These are phyloP conservation scores for Myripristis murdjan DNA, from an alignment of 2,797 vertebrate genomes.

Conservation along the genomic window DNA sequence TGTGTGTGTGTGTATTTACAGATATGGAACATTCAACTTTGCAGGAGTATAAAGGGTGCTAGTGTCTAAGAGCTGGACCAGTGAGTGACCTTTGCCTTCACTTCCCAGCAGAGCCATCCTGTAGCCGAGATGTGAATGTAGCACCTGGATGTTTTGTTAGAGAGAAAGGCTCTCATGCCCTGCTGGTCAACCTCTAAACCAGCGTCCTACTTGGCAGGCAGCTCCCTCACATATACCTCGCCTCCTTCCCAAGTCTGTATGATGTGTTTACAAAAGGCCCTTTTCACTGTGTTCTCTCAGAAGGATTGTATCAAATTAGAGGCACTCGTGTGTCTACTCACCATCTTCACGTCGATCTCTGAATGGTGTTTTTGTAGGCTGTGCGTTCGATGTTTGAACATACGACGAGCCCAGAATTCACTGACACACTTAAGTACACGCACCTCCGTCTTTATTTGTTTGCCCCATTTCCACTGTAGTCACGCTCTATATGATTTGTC, in stretches of 20 bases:
- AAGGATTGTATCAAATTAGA: not conserved
- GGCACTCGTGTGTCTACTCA: constrained; percentile 15
- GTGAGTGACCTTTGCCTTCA: constrained; percentile 73
- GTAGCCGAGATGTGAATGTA: constrained; percentile 79
- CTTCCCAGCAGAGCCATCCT: constrained; percentile 75
- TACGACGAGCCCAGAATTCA: constrained; percentile 1
- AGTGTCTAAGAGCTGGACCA: constrained; percentile 70
- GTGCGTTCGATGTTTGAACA: not conserved
- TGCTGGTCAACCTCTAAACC: constrained; percentile 73
- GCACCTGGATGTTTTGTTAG: constrained; percentile 83
- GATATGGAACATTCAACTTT: constrained; percentile 43
- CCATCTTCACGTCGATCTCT: constrained; percentile 33
- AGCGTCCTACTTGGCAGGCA: constrained; percentile 59
- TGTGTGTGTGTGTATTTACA: constrained; percentile 44
- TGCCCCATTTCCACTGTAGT: constrained; percentile 25
- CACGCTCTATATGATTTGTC: constrained; percentile 3
- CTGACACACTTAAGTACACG: not conserved
- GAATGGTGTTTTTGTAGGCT: constrained; percentile 4
- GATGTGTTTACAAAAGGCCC: constrained; percentile 63
- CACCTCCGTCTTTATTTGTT: not conserved
- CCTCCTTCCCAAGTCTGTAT: constrained; percentile 49
- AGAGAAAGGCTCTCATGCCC: constrained; percentile 77
- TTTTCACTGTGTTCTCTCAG: constrained; percentile 47
- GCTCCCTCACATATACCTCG: constrained; percentile 31
- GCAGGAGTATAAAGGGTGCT: constrained; percentile 73